Percentiles rank a stretch among this genome's conserved stretches.
These are phyloP conservation scores for Poecilus cupreus DNA, from an alignment of 2,888 invertebrate genomes.

Conservation along the genomic window DNA sequence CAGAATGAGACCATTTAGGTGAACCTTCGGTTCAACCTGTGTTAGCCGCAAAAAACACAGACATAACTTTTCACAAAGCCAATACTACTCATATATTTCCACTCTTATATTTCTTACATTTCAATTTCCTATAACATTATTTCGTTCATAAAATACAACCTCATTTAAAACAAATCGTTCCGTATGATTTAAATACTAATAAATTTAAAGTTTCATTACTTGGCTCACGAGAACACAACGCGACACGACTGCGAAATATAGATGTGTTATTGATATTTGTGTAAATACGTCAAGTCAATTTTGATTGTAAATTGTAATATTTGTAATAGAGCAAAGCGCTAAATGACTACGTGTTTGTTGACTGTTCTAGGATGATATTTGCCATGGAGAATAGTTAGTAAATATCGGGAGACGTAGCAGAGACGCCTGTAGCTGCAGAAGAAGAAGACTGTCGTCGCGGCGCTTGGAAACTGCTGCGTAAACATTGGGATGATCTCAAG, in stretches of 20 bases:
- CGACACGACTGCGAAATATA: too few species aligned
- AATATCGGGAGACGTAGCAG: background rate
- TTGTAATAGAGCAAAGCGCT: too few species aligned
- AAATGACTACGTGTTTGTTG: background rate
- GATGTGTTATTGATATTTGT: background rate
- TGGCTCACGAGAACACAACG: background rate
- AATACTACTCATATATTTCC: too few species aligned
- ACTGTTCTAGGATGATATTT: background rate
- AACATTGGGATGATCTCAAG: too few species aligned
- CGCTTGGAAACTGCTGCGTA: background rate
- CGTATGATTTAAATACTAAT: background rate
- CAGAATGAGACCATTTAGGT: too few species aligned
- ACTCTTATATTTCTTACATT: background rate
- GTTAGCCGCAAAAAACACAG: too few species aligned
- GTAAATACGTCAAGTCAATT: background rate
- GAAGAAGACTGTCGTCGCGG: too few species aligned
- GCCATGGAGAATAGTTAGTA: background rate
- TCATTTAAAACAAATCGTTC: background rate
- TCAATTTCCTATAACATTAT: too few species aligned
- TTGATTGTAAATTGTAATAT: background rate
- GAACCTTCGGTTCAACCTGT: too few species aligned
- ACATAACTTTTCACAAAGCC: background rate
- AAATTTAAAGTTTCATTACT: background rate
- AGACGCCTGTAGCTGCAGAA: background rate
- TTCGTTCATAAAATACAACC: background rate